phyloP scores from a whole-genome alignment of 2,797 vertebrate genomes.

The Miichthys miiuy region DNA sequence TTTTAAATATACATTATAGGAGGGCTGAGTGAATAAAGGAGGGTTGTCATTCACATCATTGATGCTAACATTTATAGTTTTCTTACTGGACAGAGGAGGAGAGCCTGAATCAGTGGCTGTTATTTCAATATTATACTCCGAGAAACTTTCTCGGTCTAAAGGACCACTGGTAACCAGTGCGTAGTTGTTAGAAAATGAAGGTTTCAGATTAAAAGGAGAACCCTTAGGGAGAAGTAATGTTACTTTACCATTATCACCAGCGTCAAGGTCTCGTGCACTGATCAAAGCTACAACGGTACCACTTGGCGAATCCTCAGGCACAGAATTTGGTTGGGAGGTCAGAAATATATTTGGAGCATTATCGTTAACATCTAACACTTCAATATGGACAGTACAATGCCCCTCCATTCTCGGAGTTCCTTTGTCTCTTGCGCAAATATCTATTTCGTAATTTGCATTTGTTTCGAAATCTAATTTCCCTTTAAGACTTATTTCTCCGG shows the following conservation, averaged over 20 bases:
- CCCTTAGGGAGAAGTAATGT: constrained; percentile 33
- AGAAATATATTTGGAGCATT: constrained; percentile 76
- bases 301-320: constrained; percentile 68
- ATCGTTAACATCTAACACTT: constrained; percentile 76
- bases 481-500: constrained; percentile 57
- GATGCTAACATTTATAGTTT: constrained; percentile 82
- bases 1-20: constrained; percentile 86
- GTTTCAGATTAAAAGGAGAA: constrained; percentile 68
- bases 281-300: constrained; percentile 77
- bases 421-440: constrained; percentile 69
- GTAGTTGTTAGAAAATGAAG: constrained; percentile 74
- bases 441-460: constrained; percentile 61
- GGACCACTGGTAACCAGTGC: constrained; percentile 65
- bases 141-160: constrained; percentile 85
- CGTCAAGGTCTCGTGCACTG: constrained; percentile 70
- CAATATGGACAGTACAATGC: constrained; percentile 63
- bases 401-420: constrained; percentile 71
- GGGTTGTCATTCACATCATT: constrained; percentile 90
- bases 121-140: constrained; percentile 87
- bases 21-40: constrained; percentile 80
- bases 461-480: constrained; percentile 68
- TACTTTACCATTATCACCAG: constrained; percentile 72
- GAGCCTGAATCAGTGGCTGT: constrained; percentile 85
- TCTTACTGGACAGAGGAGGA: constrained; percentile 83
- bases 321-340: constrained; percentile 66